These are phyloP conservation scores for Acrobasis suavella DNA, from an alignment of 2,888 invertebrate species.

Conservation along the genomic window DNA sequence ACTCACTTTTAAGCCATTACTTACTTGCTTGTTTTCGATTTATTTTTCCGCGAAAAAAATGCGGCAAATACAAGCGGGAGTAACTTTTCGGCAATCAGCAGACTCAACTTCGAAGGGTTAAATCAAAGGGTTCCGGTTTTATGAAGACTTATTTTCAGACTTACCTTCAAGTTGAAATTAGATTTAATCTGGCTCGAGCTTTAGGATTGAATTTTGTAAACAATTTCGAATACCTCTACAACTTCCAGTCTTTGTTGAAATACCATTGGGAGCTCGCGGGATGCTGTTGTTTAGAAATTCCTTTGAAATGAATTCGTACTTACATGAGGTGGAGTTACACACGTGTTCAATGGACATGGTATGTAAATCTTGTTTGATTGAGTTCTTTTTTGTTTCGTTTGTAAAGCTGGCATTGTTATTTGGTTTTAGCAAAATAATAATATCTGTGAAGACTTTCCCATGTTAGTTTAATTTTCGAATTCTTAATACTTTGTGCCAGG, in stretches of 20 bases:
- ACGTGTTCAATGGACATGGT: constrained; percentile 58
- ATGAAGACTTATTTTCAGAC: constrained; percentile 82
- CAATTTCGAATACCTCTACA: constrained; percentile 81
- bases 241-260: constrained; percentile 80
- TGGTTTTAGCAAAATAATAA: not conserved
- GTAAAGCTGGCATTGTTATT: not conserved
- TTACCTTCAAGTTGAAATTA: constrained; percentile 82
- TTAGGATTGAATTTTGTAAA: constrained; percentile 83
- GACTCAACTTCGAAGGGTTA: constrained; percentile 77
- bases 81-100: constrained; percentile 80
- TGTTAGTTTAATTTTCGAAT: not conserved
- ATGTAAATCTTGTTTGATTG: constrained; percentile 64
- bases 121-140: constrained; percentile 82
- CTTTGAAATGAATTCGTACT: constrained; percentile 77
- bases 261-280: constrained; percentile 77
- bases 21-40: constrained; percentile 77
- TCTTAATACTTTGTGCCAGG: too few relatives aligned
- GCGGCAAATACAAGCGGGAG: constrained; percentile 65
- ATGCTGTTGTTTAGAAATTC: constrained; percentile 77
- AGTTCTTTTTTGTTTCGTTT: constrained; percentile 50
- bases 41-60: constrained; percentile 75
- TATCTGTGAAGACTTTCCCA: not conserved
- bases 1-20: constrained; percentile 76
- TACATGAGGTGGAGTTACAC: constrained; percentile 69
- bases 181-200: constrained; percentile 82